Evolutionary conservation across 1,140 invertebrate species (phyloP), one percentile per base, ranked within the genome.

Genomic region (Drosophila pseudoobscura): DNA sequence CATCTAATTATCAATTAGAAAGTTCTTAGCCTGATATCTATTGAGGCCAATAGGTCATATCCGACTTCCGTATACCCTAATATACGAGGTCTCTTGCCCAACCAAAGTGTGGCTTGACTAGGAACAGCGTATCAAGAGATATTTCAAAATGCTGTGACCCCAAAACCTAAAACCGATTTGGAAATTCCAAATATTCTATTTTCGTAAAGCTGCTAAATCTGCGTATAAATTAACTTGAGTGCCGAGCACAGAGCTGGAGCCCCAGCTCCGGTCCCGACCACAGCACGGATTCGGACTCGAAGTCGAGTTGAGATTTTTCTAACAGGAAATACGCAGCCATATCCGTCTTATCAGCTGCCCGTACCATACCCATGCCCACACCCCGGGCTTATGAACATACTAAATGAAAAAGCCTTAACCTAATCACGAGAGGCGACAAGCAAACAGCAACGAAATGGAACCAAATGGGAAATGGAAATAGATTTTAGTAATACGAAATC

Each of bases 291-390:
- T 78, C 22, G 56, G 60, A 53, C 47, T 70, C 29, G 73, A 51
- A 62, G 15, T 78, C 26, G 53, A 61, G 53, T 58, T 71, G 29
- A 60, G 49, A 70, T 63, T 60, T 35, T 61, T 70, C 58, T 45
- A 87, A 88, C 82, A 87, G 82, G 89, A 91, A 91, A 90, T 88
- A 88, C 75, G 78, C 89, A 90, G 80, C 76, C 83, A 87, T 76
- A 78, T 77, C 65, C 66, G 59, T 71, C 64, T 90, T 91, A 89
- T 90, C 82, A 84, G 79, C 44, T 29, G 17, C 39, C 63, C 24
- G 1, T 17, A 17, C 17, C 24, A 17, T 17, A 17, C 17, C 24
- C 46, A 61, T 68, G 11, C 35, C 24, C 45, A 61, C 61, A 35
- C 31, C 11, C 35, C 9, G 11, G 35, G 9, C 35, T 3, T 39